These are phyloP conservation scores for Cheilosia urbana DNA, from an alignment of 2,888 invertebrate genomes.

Conservation along the genomic window DNA sequence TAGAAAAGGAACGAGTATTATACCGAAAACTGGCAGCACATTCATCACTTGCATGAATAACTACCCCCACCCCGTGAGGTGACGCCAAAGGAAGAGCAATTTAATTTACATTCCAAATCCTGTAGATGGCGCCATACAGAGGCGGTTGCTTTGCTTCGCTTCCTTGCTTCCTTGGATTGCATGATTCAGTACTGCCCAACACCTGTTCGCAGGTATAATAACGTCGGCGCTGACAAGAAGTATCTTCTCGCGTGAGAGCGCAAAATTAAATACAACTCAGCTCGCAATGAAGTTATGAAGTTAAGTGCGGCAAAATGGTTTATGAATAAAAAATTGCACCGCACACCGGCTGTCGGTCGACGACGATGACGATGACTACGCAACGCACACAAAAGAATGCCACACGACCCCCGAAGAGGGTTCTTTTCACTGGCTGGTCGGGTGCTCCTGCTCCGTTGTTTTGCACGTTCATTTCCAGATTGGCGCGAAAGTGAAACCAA, in stretches of 20 bases:
- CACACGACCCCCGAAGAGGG: neutral
- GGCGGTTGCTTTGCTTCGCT: neutral
- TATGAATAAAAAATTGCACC: slow-evolving; percentile 69
- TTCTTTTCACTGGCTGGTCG: neutral
- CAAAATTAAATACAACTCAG: slow-evolving; percentile 54
- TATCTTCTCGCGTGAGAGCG: slow-evolving; percentile 59
- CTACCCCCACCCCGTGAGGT: neutral
- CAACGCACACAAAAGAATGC: slow-evolving; percentile 38
- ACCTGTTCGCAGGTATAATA: slow-evolving; percentile 13
- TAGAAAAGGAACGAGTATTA: slow-evolving; percentile 19
- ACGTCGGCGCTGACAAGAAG: neutral
- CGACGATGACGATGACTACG: slow-evolving; percentile 14
- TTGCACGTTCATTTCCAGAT: slow-evolving; percentile 27
- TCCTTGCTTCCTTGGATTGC: slow-evolving; percentile 12
- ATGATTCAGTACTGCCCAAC: slow-evolving; percentile 17
- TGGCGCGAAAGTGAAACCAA: slow-evolving; percentile 68
- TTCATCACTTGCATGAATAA: slow-evolving; percentile 46
- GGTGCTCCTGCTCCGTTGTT: slow-evolving; percentile 13
- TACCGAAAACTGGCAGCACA: slow-evolving; percentile 53
- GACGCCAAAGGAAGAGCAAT: slow-evolving; percentile 13
- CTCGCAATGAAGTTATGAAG: slow-evolving; percentile 61
- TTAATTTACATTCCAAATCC: slow-evolving; percentile 50
- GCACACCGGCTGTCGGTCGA: neutral
- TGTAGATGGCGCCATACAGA: neutral
- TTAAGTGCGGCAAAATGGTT: slow-evolving; percentile 60